Evolutionary conservation across 2,113 vertebrate genomes (phyloP).

Genomic region (Haemorhous mexicanus): DNA sequence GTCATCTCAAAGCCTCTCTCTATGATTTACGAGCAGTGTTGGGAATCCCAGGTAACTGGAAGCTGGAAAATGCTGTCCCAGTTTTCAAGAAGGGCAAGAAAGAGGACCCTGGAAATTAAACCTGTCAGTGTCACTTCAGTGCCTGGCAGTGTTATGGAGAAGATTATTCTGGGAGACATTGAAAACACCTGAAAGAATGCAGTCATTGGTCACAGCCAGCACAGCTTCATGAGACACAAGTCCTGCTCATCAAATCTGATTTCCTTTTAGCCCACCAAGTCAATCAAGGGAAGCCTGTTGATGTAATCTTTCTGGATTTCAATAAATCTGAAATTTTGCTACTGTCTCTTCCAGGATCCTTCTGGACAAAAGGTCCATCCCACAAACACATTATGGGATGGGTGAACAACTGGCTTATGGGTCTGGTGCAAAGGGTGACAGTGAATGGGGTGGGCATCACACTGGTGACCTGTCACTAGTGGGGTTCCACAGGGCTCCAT

Average conservation of each 20-base stretch:
- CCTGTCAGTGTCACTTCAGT: background rate
- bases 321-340: background rate
- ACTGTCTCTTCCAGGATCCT: background rate
- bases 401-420: rapidly evolving
- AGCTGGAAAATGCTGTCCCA: background rate
- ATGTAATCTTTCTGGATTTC: background rate
- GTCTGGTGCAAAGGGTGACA: background rate
- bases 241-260: background rate
- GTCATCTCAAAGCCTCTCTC: background rate
- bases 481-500: background rate
- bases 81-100: background rate
- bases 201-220: background rate
- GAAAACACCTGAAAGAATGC: background rate
- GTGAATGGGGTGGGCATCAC: background rate
- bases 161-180: background rate
- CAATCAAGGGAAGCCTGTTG: background rate
- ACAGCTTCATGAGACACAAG: background rate
- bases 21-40: background rate
- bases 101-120: background rate
- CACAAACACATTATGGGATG: background rate
- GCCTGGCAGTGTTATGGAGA: background rate
- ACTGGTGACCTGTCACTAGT: background rate
- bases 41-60: background rate
- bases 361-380: background rate
- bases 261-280: background rate